Evolutionary conservation across 2,797 vertebrate genomes (phyloP), one percentile per base, ranked within the genome.

Genomic region (Cossypha dichroa): DNA sequence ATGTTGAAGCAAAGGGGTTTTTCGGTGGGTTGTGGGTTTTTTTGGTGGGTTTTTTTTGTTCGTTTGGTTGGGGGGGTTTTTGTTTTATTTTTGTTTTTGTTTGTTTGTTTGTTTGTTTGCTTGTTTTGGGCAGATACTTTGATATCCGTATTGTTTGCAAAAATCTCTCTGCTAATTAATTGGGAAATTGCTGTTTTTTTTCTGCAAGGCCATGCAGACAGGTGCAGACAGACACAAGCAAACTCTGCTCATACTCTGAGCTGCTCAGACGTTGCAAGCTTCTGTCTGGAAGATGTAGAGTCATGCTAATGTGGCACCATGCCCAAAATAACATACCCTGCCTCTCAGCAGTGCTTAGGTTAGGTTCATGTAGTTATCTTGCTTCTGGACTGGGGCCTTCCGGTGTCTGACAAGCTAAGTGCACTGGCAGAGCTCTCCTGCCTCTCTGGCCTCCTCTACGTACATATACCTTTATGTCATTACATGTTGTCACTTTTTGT

Each of bases 321-420:
- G 89, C 94, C 94, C 91, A 93, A 95, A 83, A 67, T 67, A 94
- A 91, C 85, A 94, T 74, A 85, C 52, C 21, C 87, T 89, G 72
- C 64, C 54, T 91, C 89, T 80, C 87, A 80, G 89, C 72, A 91
- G 56, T 40, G 79, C 68, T 91, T 93, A 91, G 68, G 72, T 88
- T 29, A 83, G 54, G 54, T 67, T 94, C 82, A 64, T 80, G 72
- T 51, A 49, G 52, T 91, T 88, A 94, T 91, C 87, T 85, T 70
- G 72, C 66, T 88, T 83, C 68, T 94, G 60, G 81, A 66, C 36
- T 28, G 25, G 15, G 63, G 67, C 78, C 78, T 95, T 88, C 51
- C 5, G 1, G 40, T 49, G 34, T 82, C 56, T 93, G 93, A 93
- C 60, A 93, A 83, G 68, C 78, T 83, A 63, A 85, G 49, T 58